Evolutionary conservation across 37 sponge, comb jelly and placozoan genomes (phyloP), one percentile per base, ranked within the genome.

Genomic region (Ephydatia muelleri): DNA sequence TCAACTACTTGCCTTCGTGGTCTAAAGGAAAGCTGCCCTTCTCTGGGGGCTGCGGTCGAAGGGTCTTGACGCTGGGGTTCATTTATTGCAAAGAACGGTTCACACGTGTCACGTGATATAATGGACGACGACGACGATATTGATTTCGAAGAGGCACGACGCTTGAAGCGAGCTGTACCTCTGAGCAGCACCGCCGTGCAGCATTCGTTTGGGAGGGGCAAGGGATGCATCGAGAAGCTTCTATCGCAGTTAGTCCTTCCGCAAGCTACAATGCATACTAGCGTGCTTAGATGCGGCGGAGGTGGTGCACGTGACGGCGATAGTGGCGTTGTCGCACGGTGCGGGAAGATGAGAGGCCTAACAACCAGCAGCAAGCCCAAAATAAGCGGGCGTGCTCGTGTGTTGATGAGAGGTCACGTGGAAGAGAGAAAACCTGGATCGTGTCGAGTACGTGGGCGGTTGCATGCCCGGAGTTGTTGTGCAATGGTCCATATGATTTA

Each of bases 21-120:
- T 97, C 98, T 38, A 97, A 83, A 65, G 98, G 98, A 85, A 97
- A 97, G 72, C 98, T 97, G 12, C 98, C 98, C 66, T 97, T 97
- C 77, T 97, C 98, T 19, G 98, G 96, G 74, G 98, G 96, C 47
- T 76, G 82, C 0, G 96, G 91, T 33, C 83, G 76, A 30, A 86
- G 72, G 0, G 80, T 75, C 80, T 91, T 93, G 84, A 79, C 81
- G 29, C 82, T 49, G 68, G 85, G 68, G 71, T 78, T 88, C 89
- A 94, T 93, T 12, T 38, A 6, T 32, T 36, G 27, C 12, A 31
- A 26, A 13, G 5, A 29, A 12, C 33, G 34, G 33, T 12, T 73
- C 36, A 73, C 33, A 36, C 8, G 35, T 22, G n/a, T 38, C 75
- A 75, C 75, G 75, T 75, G 75, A 34, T 38, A 34, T 11, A 16